Conservation (phyloP, 2,113 vertebrate genomes). For the Geothlypis trichas region DNA sequence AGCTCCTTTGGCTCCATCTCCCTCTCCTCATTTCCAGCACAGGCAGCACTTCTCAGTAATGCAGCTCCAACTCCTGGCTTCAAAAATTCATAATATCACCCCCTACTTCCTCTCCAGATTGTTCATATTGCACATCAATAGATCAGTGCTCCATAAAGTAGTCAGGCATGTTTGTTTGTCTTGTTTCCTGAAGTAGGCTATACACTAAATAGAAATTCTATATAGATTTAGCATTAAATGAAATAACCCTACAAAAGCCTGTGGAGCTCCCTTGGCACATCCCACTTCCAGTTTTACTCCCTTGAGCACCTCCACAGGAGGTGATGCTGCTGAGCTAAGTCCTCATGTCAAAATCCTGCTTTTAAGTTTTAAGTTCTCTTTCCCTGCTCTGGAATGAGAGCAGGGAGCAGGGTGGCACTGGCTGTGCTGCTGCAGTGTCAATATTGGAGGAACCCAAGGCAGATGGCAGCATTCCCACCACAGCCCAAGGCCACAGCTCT, state of each 20-base stretch:
- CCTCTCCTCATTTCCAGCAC: background rate
- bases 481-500: background rate
- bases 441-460: background rate
- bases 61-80: background rate
- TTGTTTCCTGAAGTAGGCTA: background rate
- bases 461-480: background rate
- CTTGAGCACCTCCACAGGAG: fast-evolving
- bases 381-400: background rate
- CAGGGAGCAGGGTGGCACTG: background rate
- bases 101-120: background rate
- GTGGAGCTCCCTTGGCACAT: background rate
- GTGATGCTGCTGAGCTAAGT: background rate
- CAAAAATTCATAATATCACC: background rate
- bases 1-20: background rate
- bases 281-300: background rate
- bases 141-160: background rate
- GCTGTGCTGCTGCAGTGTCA: background rate
- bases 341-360: background rate
- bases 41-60: background rate
- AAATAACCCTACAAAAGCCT: background rate
- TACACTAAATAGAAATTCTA: background rate
- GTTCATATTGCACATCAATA: background rate
- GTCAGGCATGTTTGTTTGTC: background rate
- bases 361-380: background rate
- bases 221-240: background rate